These are phyloP conservation scores for Apodemia zela DNA, from an alignment of 2,888 invertebrate species.

Conservation along the genomic window DNA sequence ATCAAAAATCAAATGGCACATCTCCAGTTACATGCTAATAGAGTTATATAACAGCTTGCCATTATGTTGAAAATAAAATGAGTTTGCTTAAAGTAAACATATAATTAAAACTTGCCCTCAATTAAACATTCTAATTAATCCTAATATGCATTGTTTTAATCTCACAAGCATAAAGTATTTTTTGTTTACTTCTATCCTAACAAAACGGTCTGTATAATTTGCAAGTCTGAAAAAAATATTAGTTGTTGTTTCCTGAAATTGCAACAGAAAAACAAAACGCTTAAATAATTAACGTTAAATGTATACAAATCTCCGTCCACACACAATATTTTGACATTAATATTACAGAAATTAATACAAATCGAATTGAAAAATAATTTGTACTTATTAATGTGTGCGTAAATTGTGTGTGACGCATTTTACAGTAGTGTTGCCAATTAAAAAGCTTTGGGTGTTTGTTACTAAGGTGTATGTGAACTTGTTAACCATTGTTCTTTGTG, in stretches of 20 bases:
- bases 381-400: neutral
- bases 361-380: neutral
- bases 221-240: too few species aligned
- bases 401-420: conserved; percentile 5
- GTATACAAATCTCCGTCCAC: neutral
- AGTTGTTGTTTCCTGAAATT: neutral
- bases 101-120: too few species aligned
- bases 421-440: conserved; percentile 1
- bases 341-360: neutral
- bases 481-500: conserved; percentile 8
- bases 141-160: too few species aligned
- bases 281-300: neutral
- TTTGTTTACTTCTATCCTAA: too few species aligned
- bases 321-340: neutral
- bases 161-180: too few species aligned
- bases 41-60: neutral
- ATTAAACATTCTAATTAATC: too few species aligned
- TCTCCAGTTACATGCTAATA: too few species aligned
- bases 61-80: neutral
- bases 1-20: too few species aligned
- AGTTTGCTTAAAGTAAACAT: too few species aligned
- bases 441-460: conserved; percentile 12
- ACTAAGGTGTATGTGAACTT: neutral
- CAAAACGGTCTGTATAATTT: too few species aligned
- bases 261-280: neutral